Percentiles rank a stretch among this genome's conserved stretches.
phyloP scores from a whole-genome alignment of 2,113 vertebrate genomes.

The Dromas ardeola region DNA sequence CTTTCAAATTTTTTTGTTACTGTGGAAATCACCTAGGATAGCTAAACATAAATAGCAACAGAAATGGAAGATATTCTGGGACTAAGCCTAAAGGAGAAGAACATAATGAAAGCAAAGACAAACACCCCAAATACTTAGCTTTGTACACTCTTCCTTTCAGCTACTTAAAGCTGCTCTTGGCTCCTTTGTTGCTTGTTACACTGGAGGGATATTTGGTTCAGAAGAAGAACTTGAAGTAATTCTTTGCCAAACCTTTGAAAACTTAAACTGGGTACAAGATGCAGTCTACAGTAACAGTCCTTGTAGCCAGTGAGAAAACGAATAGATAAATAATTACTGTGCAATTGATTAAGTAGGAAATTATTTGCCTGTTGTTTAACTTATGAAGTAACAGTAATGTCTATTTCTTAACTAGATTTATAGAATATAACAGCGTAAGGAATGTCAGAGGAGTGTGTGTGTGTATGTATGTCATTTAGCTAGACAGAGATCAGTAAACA shows the following conservation, averaged over 20 bases:
- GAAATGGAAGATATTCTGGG: not conserved
- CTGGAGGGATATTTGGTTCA: not conserved
- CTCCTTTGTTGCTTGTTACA: not conserved
- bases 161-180: not conserved
- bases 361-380: not conserved
- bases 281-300: not conserved
- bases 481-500: not conserved
- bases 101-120: not conserved
- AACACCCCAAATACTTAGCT: not conserved
- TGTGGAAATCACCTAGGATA: not conserved
- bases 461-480: not conserved
- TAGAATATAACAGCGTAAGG: not conserved
- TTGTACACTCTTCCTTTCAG: not conserved
- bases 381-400: not conserved
- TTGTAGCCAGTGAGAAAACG: not conserved
- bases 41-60: not conserved
- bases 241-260: constrained; percentile 8
- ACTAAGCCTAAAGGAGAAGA: not conserved
- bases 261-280: not conserved
- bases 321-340: not conserved
- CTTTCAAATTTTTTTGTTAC: not conserved
- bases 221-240: not conserved
- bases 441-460: not conserved
- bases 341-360: not conserved
- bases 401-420: not conserved